Base-by-base conservation (phyloP, 2,888 invertebrate genomes). In the Cephus runcator region DNA sequence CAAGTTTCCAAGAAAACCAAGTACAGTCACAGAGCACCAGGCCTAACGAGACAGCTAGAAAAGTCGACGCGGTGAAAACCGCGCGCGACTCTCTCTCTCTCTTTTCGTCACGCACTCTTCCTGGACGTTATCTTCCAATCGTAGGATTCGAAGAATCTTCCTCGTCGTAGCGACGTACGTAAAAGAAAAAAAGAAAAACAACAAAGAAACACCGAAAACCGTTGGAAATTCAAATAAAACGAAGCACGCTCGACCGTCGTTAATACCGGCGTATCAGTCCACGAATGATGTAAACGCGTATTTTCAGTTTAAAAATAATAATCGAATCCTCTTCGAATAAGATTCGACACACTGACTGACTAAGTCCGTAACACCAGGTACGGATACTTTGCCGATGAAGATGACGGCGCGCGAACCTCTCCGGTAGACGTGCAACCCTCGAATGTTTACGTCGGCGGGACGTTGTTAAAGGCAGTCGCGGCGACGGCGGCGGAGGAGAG, bases 371-470 rank as follows among this genome's bases (percentile, higher is more conserved):
- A 56, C 56, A 56, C 56, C 56, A 56, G 56, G 56, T 56, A 56
- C 56, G 56, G 23, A 56, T 56, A 6, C 23, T 56, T 56, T 56
- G 56, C 56, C 56, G 56, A 23, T 56, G 56, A 56, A 56, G 9
- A 23, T 56, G 56, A 56, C 56, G 23, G 56, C 56, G 56, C 56
- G 79, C 76, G 80, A 79, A 76, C 56, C 79, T 79, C 36, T 83
- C 81, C 69, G 79, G 79, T 73, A 80, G 83, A 81, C 83, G 84
- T 81, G 82, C 84, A 81, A 86, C 82, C 79, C 83, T 83, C 80
- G 81, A 81, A 77, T 81, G 82, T 82, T 83, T 82, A 82, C 83
- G 56, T 56, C 56, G 56, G 15, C 56, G 56, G 9, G 56, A 56
- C 56, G 56, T 56, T 23, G 56, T 56, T 56, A 56, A 56, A 56